phyloP scores from a whole-genome alignment of 2,888 invertebrate genomes.

The Xestia xanthographa region DNA sequence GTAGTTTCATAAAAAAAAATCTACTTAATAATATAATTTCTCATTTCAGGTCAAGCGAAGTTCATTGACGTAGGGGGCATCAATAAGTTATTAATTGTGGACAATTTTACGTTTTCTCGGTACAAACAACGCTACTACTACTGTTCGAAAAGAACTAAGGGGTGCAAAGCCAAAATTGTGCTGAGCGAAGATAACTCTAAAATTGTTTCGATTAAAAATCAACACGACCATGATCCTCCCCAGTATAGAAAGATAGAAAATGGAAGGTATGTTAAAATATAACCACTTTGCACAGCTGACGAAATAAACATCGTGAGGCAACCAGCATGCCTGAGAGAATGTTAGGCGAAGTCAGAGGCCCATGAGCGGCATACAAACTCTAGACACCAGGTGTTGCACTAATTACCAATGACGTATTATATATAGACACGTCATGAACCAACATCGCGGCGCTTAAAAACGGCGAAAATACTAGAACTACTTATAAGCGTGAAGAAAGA shows the following conservation, averaged over 20 bases:
- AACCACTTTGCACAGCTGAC: background rate
- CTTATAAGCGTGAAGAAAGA: too few relatives aligned
- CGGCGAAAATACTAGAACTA: too few relatives aligned
- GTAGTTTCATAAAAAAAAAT: background rate
- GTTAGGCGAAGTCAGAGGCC: too few relatives aligned
- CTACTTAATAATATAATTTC: background rate
- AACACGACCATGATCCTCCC: conserved; percentile 75
- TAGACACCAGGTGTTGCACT: too few relatives aligned
- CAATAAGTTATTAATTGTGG: conserved; percentile 73
- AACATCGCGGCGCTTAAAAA: too few relatives aligned
- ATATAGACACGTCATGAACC: too few relatives aligned
- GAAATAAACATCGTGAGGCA: too few relatives aligned
- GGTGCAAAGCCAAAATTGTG: conserved; percentile 75
- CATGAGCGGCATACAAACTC: too few relatives aligned
- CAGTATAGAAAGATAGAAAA: conserved; percentile 46
- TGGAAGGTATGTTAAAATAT: conserved; percentile 25
- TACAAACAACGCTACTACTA: conserved; percentile 72
- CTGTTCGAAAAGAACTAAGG: conserved; percentile 76
- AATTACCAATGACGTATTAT: too few relatives aligned
- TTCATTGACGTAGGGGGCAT: conserved; percentile 69
- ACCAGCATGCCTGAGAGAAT: too few relatives aligned
- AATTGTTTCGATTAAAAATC: conserved; percentile 58
- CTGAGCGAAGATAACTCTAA: conserved; percentile 64
- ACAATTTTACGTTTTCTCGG: conserved; percentile 75
- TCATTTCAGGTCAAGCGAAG: conserved; percentile 64